Percentiles rank a stretch among this genome's conserved stretches.
Conservation (phyloP, 1,140 invertebrate genomes). For the Diorhabda carinulata region DNA sequence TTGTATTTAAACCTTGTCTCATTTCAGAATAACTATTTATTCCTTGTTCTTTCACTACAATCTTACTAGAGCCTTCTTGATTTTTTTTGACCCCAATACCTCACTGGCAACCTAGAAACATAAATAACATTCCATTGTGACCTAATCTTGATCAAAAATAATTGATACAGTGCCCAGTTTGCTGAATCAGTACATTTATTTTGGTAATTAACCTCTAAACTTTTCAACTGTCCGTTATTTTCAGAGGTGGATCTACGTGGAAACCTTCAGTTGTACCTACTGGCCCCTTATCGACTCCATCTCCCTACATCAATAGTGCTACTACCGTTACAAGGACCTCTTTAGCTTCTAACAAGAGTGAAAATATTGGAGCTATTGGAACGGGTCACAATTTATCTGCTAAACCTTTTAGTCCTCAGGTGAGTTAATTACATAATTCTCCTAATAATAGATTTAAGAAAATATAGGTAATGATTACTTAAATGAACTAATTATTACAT, state of each 20-base stretch:
- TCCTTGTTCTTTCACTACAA: no score
- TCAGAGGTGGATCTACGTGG: slow-evolving; percentile 76
- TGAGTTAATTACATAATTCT: slow-evolving; percentile 24
- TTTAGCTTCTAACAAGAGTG: slow-evolving; percentile 69
- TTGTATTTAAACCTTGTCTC: no score
- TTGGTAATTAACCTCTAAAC: slow-evolving; percentile 10
- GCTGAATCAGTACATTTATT: slow-evolving; percentile 25
- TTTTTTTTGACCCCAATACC: background rate
- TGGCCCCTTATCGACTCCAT: slow-evolving; percentile 58
- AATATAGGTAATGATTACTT: no score
- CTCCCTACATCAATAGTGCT: slow-evolving; percentile 55
- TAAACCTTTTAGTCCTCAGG: slow-evolving; percentile 63
- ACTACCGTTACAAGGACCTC: slow-evolving; percentile 83
- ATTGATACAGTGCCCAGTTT: slow-evolving; percentile 34
- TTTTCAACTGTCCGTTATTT: slow-evolving; percentile 26
- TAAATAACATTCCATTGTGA: background rate
- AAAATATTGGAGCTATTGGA: slow-evolving; percentile 66
- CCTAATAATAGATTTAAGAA: no score
- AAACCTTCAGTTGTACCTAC: slow-evolving; percentile 70
- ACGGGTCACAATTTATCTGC: slow-evolving; percentile 82
- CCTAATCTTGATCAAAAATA: slow-evolving; percentile 13
- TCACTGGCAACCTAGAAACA: slow-evolving; percentile 2
- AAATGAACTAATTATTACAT: no score
- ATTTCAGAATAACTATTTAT: no score
- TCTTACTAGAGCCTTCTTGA: no score